phyloP scores from a whole-genome alignment of 2,797 vertebrate species.

The Falco concolor region DNA sequence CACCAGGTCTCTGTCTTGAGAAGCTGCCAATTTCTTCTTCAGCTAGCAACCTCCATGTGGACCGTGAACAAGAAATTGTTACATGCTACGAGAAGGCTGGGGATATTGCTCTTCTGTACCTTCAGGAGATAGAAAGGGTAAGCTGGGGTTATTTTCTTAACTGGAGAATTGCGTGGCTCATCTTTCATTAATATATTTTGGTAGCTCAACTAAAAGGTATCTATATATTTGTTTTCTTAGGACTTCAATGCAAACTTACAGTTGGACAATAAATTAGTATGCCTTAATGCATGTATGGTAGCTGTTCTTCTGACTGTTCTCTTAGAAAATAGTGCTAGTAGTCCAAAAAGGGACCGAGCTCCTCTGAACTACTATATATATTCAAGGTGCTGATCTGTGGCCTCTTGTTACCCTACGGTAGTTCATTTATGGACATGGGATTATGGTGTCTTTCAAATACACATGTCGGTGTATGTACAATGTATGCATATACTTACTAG shows the following conservation, averaged over 20 bases:
- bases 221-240: not conserved
- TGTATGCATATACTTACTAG: not conserved
- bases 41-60: constrained; percentile 77
- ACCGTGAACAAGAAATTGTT: constrained; percentile 90
- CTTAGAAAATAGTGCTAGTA: not conserved
- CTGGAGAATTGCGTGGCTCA: not conserved
- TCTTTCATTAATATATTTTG: not conserved
- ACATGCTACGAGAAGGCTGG: constrained; percentile 97
- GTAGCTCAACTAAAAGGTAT: not conserved
- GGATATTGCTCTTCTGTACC: constrained; percentile 94
- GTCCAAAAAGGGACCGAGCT: not conserved
- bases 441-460: not conserved
- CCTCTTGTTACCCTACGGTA: not conserved
- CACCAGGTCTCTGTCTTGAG: constrained; percentile 85
- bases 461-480: not conserved
- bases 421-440: not conserved
- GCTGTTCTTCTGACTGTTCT: not conserved
- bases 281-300: not conserved
- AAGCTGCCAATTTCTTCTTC: constrained; percentile 84
- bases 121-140: constrained; percentile 97
- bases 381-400: not conserved
- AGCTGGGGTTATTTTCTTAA: not conserved
- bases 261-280: not conserved
- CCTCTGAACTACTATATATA: not conserved
- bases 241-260: not conserved